These are phyloP conservation scores for Pterostichus niger DNA, from an alignment of 2,888 invertebrate genomes.

Conservation along the genomic window DNA sequence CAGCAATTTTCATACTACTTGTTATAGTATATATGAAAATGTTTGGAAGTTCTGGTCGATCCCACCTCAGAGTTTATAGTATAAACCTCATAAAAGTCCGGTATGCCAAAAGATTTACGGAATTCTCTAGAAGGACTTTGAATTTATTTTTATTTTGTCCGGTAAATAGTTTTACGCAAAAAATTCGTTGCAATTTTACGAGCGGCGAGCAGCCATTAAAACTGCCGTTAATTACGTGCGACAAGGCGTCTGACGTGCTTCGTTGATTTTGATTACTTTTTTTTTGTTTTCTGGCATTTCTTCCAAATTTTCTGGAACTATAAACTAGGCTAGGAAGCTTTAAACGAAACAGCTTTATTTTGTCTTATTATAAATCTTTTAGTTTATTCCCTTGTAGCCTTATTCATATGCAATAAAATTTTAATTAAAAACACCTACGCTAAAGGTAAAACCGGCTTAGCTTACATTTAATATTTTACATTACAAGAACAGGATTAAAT, in stretches of 20 bases:
- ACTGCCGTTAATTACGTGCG: slow-evolving; percentile 55
- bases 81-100: slow-evolving; percentile 31
- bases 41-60: not conserved
- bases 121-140: slow-evolving; percentile 29
- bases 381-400: too few relatives aligned
- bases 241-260: slow-evolving; percentile 49
- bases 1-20: too few relatives aligned
- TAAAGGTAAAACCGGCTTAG: too few relatives aligned
- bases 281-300: slow-evolving; percentile 14
- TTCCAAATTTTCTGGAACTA: slow-evolving; percentile 16
- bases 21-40: not conserved
- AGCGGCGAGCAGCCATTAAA: slow-evolving; percentile 51
- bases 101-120: slow-evolving; percentile 53
- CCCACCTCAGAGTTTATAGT: slow-evolving; percentile 5
- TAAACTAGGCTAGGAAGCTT: not conserved
- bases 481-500: too few relatives aligned
- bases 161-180: slow-evolving; percentile 50
- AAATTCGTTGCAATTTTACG: slow-evolving; percentile 48
- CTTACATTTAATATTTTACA: too few relatives aligned
- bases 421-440: too few relatives aligned
- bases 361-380: too few relatives aligned
- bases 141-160: slow-evolving; percentile 55
- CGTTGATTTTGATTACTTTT: slow-evolving; percentile 49
- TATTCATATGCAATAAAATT: too few relatives aligned
- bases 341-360: too few relatives aligned